Conservation (phyloP, 2,797 vertebrate genomes). For the Alcedo quadribrachys region DNA sequence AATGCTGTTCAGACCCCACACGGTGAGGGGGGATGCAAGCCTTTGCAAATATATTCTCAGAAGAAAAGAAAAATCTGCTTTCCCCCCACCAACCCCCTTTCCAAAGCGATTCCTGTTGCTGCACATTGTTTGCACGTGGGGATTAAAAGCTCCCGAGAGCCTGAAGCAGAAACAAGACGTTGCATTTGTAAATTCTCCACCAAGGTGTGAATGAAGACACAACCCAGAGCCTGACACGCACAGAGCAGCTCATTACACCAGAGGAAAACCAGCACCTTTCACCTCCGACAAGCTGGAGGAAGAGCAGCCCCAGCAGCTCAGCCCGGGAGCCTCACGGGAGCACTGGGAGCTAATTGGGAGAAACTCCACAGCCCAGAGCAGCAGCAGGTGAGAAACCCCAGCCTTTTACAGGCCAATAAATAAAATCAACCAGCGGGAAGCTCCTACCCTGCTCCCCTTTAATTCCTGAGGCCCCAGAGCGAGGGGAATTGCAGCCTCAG, state of each 20-base stretch:
- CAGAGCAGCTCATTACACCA: not conserved
- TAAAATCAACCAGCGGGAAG: not conserved
- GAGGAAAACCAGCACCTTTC: conserved; percentile 15
- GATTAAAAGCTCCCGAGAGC: not conserved
- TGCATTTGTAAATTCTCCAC: not conserved
- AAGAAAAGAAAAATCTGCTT: not conserved
- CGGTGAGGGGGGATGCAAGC: not conserved
- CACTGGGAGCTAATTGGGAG: conserved; percentile 23
- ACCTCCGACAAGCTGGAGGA: not conserved
- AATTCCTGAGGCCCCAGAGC: not conserved
- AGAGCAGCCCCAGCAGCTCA: not conserved
- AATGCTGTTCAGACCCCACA: not conserved
- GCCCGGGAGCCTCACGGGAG: not conserved
- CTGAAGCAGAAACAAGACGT: not conserved
- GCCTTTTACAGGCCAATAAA: not conserved
- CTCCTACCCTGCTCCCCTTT: not conserved
- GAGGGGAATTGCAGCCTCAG: not conserved
- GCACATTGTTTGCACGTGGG: not conserved
- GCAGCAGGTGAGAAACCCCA: not conserved
- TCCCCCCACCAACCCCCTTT: not conserved
- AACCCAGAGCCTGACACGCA: not conserved
- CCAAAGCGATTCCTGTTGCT: not conserved
- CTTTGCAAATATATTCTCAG: not conserved
- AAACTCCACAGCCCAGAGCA: not conserved
- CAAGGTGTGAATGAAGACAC: not conserved